Evolutionary conservation across 1,140 invertebrate genomes (phyloP), one percentile per base, ranked within the genome.

Genomic region (Macrotrachela quadricornifera): DNA sequence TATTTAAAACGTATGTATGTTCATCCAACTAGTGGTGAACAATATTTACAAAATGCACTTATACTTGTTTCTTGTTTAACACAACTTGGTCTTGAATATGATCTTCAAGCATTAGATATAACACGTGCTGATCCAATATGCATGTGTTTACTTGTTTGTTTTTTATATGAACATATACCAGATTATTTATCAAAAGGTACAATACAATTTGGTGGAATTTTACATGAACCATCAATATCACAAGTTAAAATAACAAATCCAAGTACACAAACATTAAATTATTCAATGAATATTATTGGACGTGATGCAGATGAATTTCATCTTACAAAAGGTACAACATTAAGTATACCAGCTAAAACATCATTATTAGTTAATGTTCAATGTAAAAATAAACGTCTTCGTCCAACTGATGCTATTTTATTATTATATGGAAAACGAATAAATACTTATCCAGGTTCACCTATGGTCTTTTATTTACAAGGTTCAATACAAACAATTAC

Each of bases 71-170:
- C 43, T 12, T 49, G 41, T 21, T 49, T 41, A 36, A 15, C 15
- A 37, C 49, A 49, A 43, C 53, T 56, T 49, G 66, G 67, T 10
- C 61, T 70, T 45, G 66, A 70, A 49, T 70, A 68, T 59, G 67
- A 70, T 53, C 63, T 70, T 2, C 58, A 67, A 62, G 67, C 67
- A 15, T 64, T 70, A 46, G 68, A 70, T 57, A 69, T 70, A 56
- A 69, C 67, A 10, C 66, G 69, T 51, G 66, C 68, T 12, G 69
- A 70, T 58, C 66, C 68, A 8, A 62, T 70, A 16, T 55, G 60
- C n/a, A 46, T 70, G 54, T 39, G 69, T 51, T 51, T 70, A 45
- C 56, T 70, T 48, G 63, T 62, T 56, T 55, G 60, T 3, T 58
- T 64, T 52, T 57, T 70, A 37, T 70, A 65, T 57, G 62, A 68